phyloP scores from a whole-genome alignment of 2,888 invertebrate genomes.

The Cybosia mesomella region DNA sequence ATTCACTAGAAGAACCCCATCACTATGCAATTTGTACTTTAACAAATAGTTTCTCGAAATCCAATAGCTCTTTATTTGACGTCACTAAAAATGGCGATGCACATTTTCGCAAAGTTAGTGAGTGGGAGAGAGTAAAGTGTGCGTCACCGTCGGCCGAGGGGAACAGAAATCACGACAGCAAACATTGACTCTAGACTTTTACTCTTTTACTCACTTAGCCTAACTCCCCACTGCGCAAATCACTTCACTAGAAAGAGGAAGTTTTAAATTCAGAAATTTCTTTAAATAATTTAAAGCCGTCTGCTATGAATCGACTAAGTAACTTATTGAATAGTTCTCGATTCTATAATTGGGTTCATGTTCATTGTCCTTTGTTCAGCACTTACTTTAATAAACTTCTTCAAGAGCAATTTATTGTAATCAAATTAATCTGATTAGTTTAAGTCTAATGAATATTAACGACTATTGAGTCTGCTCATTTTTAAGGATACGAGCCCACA shows the following conservation, averaged over 20 bases:
- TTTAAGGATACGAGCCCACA: background rate
- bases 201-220: constrained; percentile 84
- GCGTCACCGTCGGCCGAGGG: constrained; percentile 73
- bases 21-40: constrained; percentile 39
- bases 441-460: constrained; percentile 4
- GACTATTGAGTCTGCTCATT: background rate
- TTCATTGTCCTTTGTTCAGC: constrained; percentile 52
- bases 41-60: constrained; percentile 36
- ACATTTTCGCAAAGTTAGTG: constrained; percentile 59
- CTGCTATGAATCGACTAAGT: constrained; percentile 64
- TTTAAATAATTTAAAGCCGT: constrained; percentile 71
- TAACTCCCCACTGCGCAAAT: constrained; percentile 77
- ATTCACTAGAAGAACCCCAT: constrained; percentile 25
- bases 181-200: constrained; percentile 86
- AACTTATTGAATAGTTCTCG: constrained; percentile 63
- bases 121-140: constrained; percentile 54
- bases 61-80: constrained; percentile 38
- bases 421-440: constrained; percentile 20
- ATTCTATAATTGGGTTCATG: constrained; percentile 60
- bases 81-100: constrained; percentile 52
- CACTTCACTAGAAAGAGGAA: constrained; percentile 75
- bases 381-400: constrained; percentile 31
- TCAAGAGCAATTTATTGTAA: constrained; percentile 26
- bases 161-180: constrained; percentile 83
- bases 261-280: constrained; percentile 71